phyloP scores from a whole-genome alignment of 2,888 invertebrate genomes.

The Miltochrista miniata region DNA sequence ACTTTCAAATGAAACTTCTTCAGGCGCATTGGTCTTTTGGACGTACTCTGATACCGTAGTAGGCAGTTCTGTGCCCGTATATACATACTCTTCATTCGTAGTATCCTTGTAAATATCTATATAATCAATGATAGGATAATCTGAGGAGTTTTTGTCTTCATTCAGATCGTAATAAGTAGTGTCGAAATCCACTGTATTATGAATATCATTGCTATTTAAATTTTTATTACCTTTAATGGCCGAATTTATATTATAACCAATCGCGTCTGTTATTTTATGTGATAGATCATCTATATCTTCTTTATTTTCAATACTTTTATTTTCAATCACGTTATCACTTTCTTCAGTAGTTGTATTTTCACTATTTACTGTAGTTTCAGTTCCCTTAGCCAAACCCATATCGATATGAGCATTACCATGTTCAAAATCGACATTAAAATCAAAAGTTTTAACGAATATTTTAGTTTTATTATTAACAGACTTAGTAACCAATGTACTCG shows the following conservation, averaged over 20 bases:
- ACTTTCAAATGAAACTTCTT: neutral
- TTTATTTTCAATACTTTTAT: neutral
- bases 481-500: conserved; percentile 31
- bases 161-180: conserved; percentile 41
- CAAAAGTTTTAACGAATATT: conserved; percentile 54
- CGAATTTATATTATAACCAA: conserved; percentile 10
- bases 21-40: neutral
- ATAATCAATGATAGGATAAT: conserved; percentile 69
- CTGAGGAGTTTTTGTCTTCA: conserved; percentile 63
- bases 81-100: conserved; percentile 57
- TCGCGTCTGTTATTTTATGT: neutral
- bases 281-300: neutral
- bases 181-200: conserved; percentile 31
- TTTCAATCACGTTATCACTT: neutral
- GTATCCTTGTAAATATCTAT: conserved; percentile 71
- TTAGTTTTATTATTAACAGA: conserved; percentile 49
- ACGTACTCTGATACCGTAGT: neutral
- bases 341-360: neutral
- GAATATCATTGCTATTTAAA: conserved; percentile 46
- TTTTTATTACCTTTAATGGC: conserved; percentile 19
- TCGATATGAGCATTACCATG: conserved; percentile 27
- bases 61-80: conserved; percentile 34
- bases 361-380: neutral
- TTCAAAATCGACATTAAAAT: conserved; percentile 39
- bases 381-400: conserved; percentile 18